Evolutionary conservation across 2,797 vertebrate species (phyloP).

Genomic region (Austrolebias charrua): DNA sequence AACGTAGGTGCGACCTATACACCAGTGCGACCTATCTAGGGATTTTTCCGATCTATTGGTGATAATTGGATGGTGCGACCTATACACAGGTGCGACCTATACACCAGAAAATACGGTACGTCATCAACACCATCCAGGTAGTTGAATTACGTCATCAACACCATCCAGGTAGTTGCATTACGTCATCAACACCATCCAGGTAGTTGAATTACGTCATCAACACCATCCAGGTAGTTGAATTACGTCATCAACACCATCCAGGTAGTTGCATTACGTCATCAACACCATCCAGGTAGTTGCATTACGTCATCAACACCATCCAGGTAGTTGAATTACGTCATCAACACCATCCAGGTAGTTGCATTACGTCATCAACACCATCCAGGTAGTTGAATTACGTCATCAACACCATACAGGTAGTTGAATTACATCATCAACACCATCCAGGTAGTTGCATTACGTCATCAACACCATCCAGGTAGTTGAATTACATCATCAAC

Average conservation of each 20-base stretch:
- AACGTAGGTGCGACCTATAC: too few species aligned
- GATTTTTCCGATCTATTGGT: too few species aligned
- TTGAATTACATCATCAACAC: conserved; percentile 89
- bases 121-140: conserved; percentile 92
- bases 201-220: conserved; percentile 89
- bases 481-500: conserved; percentile 86
- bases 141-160: conserved; percentile 88
- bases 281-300: conserved; percentile 89
- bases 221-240: conserved; percentile 89
- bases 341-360: conserved; percentile 89
- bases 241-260: conserved; percentile 92
- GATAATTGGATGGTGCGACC: too few species aligned
- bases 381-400: conserved; percentile 94
- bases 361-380: conserved; percentile 89
- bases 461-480: conserved; percentile 93
- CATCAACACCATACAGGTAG: conserved; percentile 90
- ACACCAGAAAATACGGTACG: too few species aligned
- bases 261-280: conserved; percentile 91
- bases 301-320: conserved; percentile 90
- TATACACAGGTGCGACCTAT: too few species aligned
- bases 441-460: conserved; percentile 91
- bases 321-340: conserved; percentile 93
- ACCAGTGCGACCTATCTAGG: too few species aligned
- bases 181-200: conserved; percentile 91
- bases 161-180: conserved; percentile 92